A percentile compares a stretch with the other conserved stretches of the same genome.
Conservation (phyloP, 64 coral and sea anemone species). For the Stylophora pistillata region DNA sequence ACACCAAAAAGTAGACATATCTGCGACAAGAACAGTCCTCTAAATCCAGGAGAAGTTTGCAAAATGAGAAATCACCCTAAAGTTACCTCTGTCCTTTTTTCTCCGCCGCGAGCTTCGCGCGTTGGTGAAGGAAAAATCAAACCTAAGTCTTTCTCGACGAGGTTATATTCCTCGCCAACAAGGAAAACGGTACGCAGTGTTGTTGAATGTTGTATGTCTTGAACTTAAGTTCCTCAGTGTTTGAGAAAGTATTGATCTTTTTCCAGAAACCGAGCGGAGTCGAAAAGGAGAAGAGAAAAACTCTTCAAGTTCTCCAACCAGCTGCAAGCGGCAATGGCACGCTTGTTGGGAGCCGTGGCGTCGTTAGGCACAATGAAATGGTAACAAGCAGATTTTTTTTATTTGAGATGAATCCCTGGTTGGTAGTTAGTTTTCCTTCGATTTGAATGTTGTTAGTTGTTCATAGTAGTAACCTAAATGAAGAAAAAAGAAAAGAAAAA, state of each 20-base stretch:
- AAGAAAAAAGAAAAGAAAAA: no score
- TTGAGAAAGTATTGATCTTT: background rate
- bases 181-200: constrained; percentile 29
- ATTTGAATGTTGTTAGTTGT: no score
- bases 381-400: background rate
- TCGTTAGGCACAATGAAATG: constrained; percentile 43
- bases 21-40: constrained; percentile 77
- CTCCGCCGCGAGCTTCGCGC: constrained; percentile 59
- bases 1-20: background rate
- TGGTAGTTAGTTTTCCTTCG: no score
- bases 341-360: constrained; percentile 74
- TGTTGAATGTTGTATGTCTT: background rate
- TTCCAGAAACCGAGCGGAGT: constrained; percentile 50
- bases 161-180: constrained; percentile 68
- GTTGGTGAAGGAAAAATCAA: constrained; percentile 59
- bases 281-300: constrained; percentile 76
- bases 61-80: constrained; percentile 87
- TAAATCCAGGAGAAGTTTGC: constrained; percentile 77
- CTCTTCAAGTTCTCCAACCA: constrained; percentile 94
- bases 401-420: background rate
- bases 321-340: constrained; percentile 78
- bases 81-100: constrained; percentile 54
- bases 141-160: constrained; percentile 56
- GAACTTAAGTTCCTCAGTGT: background rate
- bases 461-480: no score